These are phyloP conservation scores for Trichechus manatus DNA, from an alignment of 2,113 vertebrate genomes.

Conservation along the genomic window DNA sequence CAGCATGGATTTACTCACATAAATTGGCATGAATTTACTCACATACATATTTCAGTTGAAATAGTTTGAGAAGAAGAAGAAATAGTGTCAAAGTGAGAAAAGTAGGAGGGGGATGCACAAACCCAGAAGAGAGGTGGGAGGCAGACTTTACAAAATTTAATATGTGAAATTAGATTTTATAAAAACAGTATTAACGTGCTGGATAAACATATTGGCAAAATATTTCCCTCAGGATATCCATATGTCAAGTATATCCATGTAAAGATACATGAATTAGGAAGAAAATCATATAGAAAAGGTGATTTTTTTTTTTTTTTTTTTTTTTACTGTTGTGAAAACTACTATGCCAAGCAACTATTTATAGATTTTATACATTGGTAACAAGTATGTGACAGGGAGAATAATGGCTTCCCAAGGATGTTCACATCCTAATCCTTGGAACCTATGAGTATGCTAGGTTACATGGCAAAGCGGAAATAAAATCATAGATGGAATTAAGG, in stretches of 20 bases:
- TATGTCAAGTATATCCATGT: neutral
- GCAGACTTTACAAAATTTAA: neutral
- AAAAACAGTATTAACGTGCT: neutral
- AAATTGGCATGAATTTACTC: neutral
- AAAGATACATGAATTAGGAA: neutral
- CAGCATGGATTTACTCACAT: neutral
- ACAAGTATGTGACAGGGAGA: neutral
- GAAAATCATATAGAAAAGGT: neutral
- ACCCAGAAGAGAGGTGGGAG: neutral
- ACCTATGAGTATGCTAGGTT: neutral
- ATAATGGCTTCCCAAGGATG: neutral
- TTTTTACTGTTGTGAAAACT: neutral
- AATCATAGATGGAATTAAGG: neutral
- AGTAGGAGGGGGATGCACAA: neutral
- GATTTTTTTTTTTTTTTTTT: neutral
- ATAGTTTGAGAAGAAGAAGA: neutral
- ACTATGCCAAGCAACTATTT: neutral
- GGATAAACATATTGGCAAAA: neutral
- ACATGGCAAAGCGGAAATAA: neutral
- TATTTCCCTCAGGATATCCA: neutral
- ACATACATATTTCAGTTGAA: neutral
- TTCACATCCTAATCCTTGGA: neutral
- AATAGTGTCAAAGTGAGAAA: neutral
- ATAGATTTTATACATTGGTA: neutral
- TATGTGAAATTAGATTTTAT: neutral